phyloP scores from a whole-genome alignment of 2,888 invertebrate species.

The Drosophila quinaria region DNA sequence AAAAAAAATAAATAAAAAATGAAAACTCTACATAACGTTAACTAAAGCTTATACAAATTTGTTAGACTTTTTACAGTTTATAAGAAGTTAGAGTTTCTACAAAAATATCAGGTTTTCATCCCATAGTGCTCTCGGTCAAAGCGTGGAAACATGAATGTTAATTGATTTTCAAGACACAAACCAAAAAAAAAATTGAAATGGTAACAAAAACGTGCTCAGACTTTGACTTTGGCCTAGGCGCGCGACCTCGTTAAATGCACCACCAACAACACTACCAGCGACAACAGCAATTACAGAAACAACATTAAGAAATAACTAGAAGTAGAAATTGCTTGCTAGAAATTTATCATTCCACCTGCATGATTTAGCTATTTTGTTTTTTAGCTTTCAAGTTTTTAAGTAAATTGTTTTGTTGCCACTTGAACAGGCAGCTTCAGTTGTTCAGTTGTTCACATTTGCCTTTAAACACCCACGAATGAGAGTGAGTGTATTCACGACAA shows the following conservation, averaged over 20 bases:
- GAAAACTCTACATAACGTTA: no score
- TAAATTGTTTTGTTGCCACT: constrained; percentile 9
- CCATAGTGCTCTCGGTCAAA: background rate
- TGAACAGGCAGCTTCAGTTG: constrained; percentile 7
- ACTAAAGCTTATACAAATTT: no score
- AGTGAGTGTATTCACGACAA: constrained; percentile 18
- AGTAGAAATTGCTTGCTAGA: constrained; percentile 36
- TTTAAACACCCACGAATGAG: constrained; percentile 19
- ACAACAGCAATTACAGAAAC: background rate
- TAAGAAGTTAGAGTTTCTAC: no score
- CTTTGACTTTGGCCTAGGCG: constrained; percentile 48
- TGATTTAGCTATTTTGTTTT: constrained; percentile 20
- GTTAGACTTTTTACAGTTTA: no score
- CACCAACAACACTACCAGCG: constrained; percentile 1
- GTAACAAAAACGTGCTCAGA: constrained; percentile 74
- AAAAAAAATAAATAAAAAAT: no score
- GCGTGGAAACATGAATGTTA: constrained; percentile 63
- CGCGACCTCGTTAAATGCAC: constrained; percentile 59
- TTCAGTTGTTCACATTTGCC: background rate
- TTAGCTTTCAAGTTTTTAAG: background rate
- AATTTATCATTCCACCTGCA: constrained; percentile 32
- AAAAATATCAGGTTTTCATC: no score
- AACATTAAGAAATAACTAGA: background rate
- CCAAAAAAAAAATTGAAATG: constrained; percentile 37
- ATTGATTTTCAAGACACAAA: constrained; percentile 66